Base-by-base conservation (phyloP, 2,888 invertebrate species). In the Drosophila mercatorum region DNA sequence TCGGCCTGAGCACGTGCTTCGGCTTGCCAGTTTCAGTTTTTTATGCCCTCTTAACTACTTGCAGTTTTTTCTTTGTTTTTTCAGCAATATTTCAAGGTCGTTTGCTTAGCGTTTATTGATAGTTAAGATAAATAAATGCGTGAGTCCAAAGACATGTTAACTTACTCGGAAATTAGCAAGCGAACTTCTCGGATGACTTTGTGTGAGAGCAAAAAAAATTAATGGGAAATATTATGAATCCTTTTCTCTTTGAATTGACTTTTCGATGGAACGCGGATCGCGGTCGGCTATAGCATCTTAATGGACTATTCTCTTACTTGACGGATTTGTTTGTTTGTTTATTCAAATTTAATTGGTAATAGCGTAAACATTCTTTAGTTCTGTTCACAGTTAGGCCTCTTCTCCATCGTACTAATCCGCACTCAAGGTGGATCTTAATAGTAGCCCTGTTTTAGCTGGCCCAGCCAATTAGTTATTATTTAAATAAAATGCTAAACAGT, bases 401-500 rank as follows among this genome's bases (percentile, higher is more conserved):
- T 38, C 17, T 1, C 14, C 14, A 51, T 8, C 38, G n/a, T 26
- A 12, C 26, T 28, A n/a, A 38, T 51, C 59, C 40, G 40, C 11
- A 41, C 43, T 49, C 36, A 26, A 26, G 6, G 17, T 14, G 31
- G 34, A 28, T 58, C 57, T 62, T 22, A n/a, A 22, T 36, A 26
- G 12, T 11, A 41, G 12, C 57, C 65, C 17, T 53, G 49, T 28
- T 44, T 57, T 62, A 69, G 66, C 68, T 75, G 68, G 69, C 65
- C 64, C 51, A 63, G 64, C 79, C 68, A 89, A 84, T 89, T 80
- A 76, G 66, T 78, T 82, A 71, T 79, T 84, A 89, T 84, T 84
- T 82, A 88, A 89, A 84, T 85, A 88, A 82, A 79, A 76, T 79
- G 80, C 83, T 68, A 85, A 82, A n/a, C 56, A 70, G 86, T 40